A percentile compares a stretch with the other conserved stretches of the same genome.
Evolutionary conservation across 2,113 vertebrate genomes (phyloP).

Genomic region (Pipa parva): DNA sequence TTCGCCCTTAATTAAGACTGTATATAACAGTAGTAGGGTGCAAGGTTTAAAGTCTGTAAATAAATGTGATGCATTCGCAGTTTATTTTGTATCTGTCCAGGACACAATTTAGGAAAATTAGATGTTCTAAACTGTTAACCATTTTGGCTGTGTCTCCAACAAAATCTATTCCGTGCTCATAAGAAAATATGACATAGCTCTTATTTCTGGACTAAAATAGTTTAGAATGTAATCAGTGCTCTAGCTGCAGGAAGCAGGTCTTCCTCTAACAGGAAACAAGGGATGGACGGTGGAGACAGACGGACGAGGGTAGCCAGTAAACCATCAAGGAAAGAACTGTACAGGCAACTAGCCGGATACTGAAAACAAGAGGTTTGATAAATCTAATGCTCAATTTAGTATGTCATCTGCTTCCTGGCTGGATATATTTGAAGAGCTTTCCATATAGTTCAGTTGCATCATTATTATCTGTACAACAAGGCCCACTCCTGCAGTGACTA

Average conservation of each 20-base stretch:
- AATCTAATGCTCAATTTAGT: constrained; percentile 69
- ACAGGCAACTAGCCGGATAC: constrained; percentile 68
- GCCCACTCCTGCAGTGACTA: constrained; percentile 35
- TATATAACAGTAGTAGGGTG: too few species aligned
- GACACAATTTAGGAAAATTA: too few species aligned
- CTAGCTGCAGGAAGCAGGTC: constrained; percentile 70
- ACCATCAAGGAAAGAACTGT: constrained; percentile 70
- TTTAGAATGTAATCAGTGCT: constrained; percentile 63
- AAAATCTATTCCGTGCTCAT: constrained; percentile 54
- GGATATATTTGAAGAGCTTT: constrained; percentile 65
- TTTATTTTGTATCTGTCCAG: too few species aligned
- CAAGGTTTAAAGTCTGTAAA: too few species aligned
- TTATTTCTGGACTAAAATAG: constrained; percentile 66
- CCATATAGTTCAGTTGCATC: constrained; percentile 58
- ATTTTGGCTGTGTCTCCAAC: constrained; percentile 52
- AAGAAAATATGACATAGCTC: constrained; percentile 48
- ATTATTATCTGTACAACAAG: constrained; percentile 48
- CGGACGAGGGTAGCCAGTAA: constrained; percentile 53
- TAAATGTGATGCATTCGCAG: too few species aligned
- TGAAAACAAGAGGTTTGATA: constrained; percentile 69
- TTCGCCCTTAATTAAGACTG: too few species aligned
- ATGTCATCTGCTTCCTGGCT: constrained; percentile 76
- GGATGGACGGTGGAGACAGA: constrained; percentile 75
- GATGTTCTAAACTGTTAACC: constrained; percentile 47
- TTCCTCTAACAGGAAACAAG: constrained; percentile 70